Base-by-base conservation (phyloP, 2,797 vertebrate species). In the Neostethus bicornis region DNA sequence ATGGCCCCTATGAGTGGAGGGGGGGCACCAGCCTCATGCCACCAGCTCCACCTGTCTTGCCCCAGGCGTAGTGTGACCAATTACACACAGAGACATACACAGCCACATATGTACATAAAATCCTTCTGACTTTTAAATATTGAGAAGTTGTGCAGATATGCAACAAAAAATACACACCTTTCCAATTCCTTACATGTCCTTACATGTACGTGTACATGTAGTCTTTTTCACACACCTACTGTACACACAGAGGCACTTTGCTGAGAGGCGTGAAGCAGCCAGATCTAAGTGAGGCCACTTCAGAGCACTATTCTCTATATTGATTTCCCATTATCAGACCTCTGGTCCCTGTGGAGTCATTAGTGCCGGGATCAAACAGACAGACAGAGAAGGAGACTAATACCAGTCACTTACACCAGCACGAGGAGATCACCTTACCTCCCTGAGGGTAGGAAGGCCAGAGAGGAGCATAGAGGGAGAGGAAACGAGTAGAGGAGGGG, bases 41-140 rank as follows among this genome's bases (percentile, higher is more conserved):
- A 91, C 89, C 90, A 91, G 86, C 90, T 83, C 90, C 92, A 93
- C 92, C 92, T 93, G 92, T 89, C 90, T 85, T 80, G 86, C 90
- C 87, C 73, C 63, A 73, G 87, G 87, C 84, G 35, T 48, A 60
- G 67, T 60, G 83, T 68, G 76, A 80, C 81, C 51, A 79, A 88
- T 87, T 81, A 75, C 69, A 76, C 72, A 70, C 75, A 73, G 69
- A 38, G 25, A 66, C 61, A 72, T 61, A 57, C 55, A 61, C 56
- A 59, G 53, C 41, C 58, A 57, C 65, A 70, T 56, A 66, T 68
- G 61, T 63, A 38, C 54, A 64, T 70, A 42, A 54, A 39, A 71
- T 72, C 67, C 35, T 42, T 56, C 58, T 73, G 72, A 81, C 44
- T 53, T 41, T 32, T 28, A 57, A 70, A 59, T 71, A 29, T 51